Evolutionary conservation across 2,888 invertebrate genomes (phyloP).

Genomic region (Ypsolopha sequella): DNA sequence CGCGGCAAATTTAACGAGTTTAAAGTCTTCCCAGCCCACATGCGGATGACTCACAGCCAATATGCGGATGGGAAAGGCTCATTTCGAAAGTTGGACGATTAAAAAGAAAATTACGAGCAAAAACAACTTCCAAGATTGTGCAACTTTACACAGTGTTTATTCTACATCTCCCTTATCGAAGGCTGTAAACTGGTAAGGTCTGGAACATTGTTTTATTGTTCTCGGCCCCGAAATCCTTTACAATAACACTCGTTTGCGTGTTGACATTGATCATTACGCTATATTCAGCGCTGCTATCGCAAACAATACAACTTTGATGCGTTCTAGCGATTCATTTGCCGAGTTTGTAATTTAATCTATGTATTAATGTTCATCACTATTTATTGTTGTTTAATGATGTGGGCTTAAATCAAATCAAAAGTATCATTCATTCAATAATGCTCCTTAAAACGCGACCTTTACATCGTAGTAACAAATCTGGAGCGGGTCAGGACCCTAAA

Average conservation of each 20-base stretch:
- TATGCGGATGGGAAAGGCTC: neutral
- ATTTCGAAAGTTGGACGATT: conserved; percentile 2
- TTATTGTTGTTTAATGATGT: too few species aligned
- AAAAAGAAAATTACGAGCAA: neutral
- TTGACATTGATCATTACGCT: conserved; percentile 38
- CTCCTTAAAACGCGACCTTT: conserved; percentile 16
- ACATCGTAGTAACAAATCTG: conserved; percentile 28
- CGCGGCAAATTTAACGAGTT: too few species aligned
- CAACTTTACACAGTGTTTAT: conserved; percentile 47
- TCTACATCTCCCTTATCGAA: conserved; percentile 12
- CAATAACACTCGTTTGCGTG: conserved; percentile 35
- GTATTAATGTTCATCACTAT: too few species aligned
- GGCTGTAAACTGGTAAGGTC: conserved; percentile 28
- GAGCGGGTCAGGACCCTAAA: conserved; percentile 39
- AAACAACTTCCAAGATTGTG: conserved; percentile 6
- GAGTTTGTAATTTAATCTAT: too few species aligned
- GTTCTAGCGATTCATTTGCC: too few species aligned
- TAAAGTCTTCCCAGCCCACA: neutral
- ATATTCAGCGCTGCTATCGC: conserved; percentile 14
- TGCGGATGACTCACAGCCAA: neutral
- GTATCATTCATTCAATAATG: neutral
- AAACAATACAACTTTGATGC: conserved; percentile 2
- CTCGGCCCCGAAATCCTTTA: conserved; percentile 33
- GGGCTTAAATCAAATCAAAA: too few species aligned
- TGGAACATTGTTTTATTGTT: conserved; percentile 43